These are phyloP conservation scores for Larimichthys crocea DNA, from an alignment of 2,113 vertebrate genomes.

Conservation along the genomic window DNA sequence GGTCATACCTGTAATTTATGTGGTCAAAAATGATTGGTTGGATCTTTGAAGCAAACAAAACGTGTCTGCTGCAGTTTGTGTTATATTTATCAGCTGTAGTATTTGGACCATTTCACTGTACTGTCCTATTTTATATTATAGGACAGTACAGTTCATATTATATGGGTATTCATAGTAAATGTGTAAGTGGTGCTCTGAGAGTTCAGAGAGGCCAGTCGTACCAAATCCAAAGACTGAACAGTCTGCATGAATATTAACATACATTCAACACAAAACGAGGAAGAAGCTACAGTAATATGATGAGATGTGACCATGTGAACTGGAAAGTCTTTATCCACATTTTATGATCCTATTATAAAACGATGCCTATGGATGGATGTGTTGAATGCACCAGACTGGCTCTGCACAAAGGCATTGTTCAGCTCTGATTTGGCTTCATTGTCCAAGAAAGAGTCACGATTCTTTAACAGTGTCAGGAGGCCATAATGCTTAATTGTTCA, in stretches of 20 bases:
- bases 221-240: constrained; percentile 24
- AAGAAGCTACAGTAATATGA: constrained; percentile 17
- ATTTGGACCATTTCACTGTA: neutral
- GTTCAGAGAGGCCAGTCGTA: constrained; percentile 16
- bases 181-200: neutral
- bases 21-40: neutral
- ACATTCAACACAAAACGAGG: constrained; percentile 8
- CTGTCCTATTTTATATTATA: neutral
- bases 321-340: constrained; percentile 59
- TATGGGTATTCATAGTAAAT: neutral
- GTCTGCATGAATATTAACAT: constrained; percentile 31
- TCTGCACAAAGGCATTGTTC: constrained; percentile 56
- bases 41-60: neutral
- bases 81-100: neutral
- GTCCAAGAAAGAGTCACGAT: constrained; percentile 42
- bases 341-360: constrained; percentile 74
- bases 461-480: constrained; percentile 44
- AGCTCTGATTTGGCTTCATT: constrained; percentile 61
- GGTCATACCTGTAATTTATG: neutral
- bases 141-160: no score
- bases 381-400: constrained; percentile 44
- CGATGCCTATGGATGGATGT: constrained; percentile 39
- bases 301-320: constrained; percentile 65
- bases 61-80: neutral
- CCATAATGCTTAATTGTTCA: constrained; percentile 47